Evolutionary conservation across 2,888 invertebrate species (phyloP).

Genomic region (Perizoma flavofasciatum): DNA sequence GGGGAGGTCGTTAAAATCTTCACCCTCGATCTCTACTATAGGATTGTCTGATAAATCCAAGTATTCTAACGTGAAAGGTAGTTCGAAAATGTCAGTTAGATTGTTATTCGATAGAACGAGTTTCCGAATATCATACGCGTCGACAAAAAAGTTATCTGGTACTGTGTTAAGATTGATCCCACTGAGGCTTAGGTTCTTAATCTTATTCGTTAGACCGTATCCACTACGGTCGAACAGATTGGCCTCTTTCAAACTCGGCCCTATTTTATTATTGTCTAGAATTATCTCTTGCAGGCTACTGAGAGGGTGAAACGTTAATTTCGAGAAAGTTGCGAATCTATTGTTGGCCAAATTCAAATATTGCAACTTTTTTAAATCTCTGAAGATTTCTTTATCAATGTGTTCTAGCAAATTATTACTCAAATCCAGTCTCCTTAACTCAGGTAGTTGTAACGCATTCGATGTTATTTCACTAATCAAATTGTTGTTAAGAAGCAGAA

Average conservation of each 20-base stretch:
- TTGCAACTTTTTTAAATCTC: slow-evolving; percentile 62
- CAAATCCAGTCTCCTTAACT: slow-evolving; percentile 67
- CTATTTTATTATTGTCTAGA: slow-evolving; percentile 73
- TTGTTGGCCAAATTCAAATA: slow-evolving; percentile 75
- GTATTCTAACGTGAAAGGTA: slow-evolving; percentile 82
- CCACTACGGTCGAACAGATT: slow-evolving; percentile 71
- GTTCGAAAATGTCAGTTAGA: slow-evolving; percentile 77
- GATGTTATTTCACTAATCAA: slow-evolving; percentile 53
- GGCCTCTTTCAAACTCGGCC: slow-evolving; percentile 53
- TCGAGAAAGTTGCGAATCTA: slow-evolving; percentile 63
- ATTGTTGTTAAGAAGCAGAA: slow-evolving; percentile 62
- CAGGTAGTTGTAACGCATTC: slow-evolving; percentile 58
- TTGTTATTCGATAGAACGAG: slow-evolving; percentile 82
- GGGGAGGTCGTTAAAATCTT: slow-evolving; percentile 77
- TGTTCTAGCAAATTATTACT: slow-evolving; percentile 65
- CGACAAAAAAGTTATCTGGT: slow-evolving; percentile 69
- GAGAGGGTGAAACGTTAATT: slow-evolving; percentile 67
- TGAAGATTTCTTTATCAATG: slow-evolving; percentile 67
- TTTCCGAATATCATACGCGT: slow-evolving; percentile 71
- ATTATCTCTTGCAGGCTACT: slow-evolving; percentile 66
- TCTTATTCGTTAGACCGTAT: slow-evolving; percentile 64
- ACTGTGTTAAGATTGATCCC: slow-evolving; percentile 59
- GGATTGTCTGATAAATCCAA: slow-evolving; percentile 86
- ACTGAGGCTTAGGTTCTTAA: slow-evolving; percentile 61
- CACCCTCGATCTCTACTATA: slow-evolving; percentile 72